Evolutionary conservation across 2,113 vertebrate species (phyloP).

Genomic region (Ophiodon elongatus): DNA sequence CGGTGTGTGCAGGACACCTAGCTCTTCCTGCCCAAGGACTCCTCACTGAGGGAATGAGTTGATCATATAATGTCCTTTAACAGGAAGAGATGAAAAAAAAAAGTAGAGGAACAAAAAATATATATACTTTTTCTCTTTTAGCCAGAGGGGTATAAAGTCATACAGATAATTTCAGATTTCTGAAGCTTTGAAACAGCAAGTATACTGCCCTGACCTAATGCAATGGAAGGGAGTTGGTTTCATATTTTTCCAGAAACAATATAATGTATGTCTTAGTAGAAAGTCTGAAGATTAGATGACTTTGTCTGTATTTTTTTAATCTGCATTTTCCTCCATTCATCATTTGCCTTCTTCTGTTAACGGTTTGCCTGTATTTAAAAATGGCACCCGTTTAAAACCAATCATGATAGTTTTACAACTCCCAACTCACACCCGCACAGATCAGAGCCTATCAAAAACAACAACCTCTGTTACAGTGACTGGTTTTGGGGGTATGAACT

Average conservation of each 20-base stretch:
- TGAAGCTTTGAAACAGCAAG: not conserved
- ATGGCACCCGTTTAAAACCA: not conserved
- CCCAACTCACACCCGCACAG: not conserved
- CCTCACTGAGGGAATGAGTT: not conserved
- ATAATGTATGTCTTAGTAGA: not conserved
- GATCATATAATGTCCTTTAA: not conserved
- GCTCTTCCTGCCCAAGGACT: not conserved
- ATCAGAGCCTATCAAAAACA: not conserved
- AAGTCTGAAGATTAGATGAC: not conserved
- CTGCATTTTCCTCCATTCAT: not conserved
- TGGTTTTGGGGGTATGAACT: not conserved
- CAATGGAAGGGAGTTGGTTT: not conserved
- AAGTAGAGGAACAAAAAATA: not conserved
- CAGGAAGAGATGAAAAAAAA: not conserved
- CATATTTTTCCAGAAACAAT: not conserved
- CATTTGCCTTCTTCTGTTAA: not conserved
- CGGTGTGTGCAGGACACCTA: conserved; percentile 1
- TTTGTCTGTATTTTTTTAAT: not conserved
- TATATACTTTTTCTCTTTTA: not conserved
- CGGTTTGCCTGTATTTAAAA: not conserved
- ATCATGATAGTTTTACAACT: not conserved
- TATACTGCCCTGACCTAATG: not conserved
- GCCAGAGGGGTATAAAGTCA: not conserved
- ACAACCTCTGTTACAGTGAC: not conserved
- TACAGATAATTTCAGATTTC: not conserved